phyloP scores from a whole-genome alignment of 2,888 invertebrate genomes.

The Cantharis rufa region DNA sequence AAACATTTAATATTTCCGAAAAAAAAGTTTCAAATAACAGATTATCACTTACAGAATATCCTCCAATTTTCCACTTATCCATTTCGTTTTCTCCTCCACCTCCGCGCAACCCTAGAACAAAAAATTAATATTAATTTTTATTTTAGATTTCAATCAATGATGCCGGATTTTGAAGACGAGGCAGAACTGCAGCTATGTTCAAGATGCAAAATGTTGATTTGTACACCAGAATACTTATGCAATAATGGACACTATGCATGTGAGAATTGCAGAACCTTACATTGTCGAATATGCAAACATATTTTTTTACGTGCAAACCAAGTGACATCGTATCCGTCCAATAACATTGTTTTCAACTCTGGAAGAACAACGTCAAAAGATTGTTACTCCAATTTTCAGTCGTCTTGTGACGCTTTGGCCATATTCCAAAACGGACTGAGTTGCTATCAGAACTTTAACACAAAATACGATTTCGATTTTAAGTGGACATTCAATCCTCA shows the following conservation, averaged over 20 bases:
- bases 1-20: too few relatives aligned
- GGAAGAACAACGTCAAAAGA: neutral
- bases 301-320: neutral
- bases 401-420: slow-evolving; percentile 4
- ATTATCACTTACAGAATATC: neutral
- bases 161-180: neutral
- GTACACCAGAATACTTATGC: slow-evolving; percentile 7
- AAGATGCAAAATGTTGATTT: neutral
- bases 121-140: neutral
- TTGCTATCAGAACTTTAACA: neutral
- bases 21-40: too few relatives aligned
- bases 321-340: neutral
- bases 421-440: slow-evolving; percentile 5
- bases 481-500: slow-evolving; percentile 17
- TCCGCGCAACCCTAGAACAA: neutral
- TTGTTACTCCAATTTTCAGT: neutral
- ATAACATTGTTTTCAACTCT: neutral
- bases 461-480: neutral
- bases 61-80: neutral
- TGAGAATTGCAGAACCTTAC: slow-evolving; percentile 7
- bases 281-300: slow-evolving; percentile 14
- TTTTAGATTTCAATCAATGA: neutral
- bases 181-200: neutral
- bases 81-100: neutral
- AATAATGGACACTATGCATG: slow-evolving; percentile 8